A percentile compares a stretch with the other conserved stretches of the same genome.
These are phyloP conservation scores for Caenorhabditis virilis DNA, from an alignment of 2,888 invertebrate species.

Conservation along the genomic window DNA sequence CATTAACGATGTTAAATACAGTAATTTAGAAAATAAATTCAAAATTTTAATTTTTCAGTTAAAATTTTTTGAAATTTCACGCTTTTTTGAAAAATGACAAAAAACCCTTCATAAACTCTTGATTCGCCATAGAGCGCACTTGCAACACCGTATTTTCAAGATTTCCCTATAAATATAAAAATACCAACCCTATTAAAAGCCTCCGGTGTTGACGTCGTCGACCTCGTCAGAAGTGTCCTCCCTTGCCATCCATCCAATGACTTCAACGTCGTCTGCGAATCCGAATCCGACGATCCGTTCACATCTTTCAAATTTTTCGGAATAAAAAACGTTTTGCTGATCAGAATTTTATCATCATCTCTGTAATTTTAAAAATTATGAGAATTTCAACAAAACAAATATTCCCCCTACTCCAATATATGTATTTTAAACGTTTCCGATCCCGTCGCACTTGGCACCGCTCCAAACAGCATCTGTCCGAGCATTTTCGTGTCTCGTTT, in stretches of 20 bases:
- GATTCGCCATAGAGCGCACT: too few relatives aligned
- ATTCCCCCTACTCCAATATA: conserved; percentile 40
- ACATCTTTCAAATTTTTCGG: conserved; percentile 16
- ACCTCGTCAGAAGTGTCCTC: conserved; percentile 4
- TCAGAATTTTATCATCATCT: conserved; percentile 43
- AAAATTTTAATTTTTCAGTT: too few relatives aligned
- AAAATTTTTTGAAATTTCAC: too few relatives aligned
- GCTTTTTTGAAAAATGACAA: too few relatives aligned
- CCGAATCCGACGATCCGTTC: conserved; percentile 45
- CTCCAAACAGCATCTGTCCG: conserved; percentile 56
- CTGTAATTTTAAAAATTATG: too few relatives aligned
- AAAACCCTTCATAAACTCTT: too few relatives aligned
- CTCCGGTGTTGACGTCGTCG: conserved; percentile 37
- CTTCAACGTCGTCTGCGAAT: conserved; percentile 52
- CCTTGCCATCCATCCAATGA: conserved; percentile 48
- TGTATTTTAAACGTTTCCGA: conserved; percentile 60
- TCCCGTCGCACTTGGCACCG: conserved; percentile 42
- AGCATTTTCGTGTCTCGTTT: conserved; percentile 30
- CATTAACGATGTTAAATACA: too few relatives aligned
- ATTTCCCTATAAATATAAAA: too few relatives aligned
- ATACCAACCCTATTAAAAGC: conserved; percentile 17
- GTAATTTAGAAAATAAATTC: too few relatives aligned
- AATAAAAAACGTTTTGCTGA: conserved; percentile 54
- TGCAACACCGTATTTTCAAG: neutral
- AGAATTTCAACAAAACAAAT: too few relatives aligned